phyloP scores from a whole-genome alignment of 2,113 vertebrate genomes.

The Xiphorhynchus elegans region DNA sequence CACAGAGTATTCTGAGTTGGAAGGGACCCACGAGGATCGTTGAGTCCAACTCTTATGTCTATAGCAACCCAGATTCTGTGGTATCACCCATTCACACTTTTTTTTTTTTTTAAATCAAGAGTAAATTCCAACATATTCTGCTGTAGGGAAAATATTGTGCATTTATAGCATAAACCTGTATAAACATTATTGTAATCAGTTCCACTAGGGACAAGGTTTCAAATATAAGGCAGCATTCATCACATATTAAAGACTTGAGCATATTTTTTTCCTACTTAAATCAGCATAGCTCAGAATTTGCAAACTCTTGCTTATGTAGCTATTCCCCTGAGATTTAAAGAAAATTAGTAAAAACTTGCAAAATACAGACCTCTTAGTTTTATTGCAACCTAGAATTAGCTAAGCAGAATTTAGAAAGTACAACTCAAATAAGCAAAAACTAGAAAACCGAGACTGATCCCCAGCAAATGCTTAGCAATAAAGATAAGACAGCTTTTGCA shows the following conservation, averaged over 20 bases:
- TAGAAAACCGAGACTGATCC: background rate
- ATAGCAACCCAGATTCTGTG: background rate
- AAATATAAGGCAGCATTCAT: conserved; percentile 49
- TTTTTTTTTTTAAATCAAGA: background rate
- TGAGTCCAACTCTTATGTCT: background rate
- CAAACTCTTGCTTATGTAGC: conserved; percentile 18
- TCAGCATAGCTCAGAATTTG: background rate
- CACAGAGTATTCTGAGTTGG: background rate
- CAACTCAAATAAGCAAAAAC: conserved; percentile 1
- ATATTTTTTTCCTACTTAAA: conserved; percentile 35
- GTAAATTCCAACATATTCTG: conserved; percentile 7
- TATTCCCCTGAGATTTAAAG: background rate
- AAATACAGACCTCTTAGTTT: conserved; percentile 7
- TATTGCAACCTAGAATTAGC: background rate
- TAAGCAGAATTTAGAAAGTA: background rate
- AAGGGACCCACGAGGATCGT: background rate
- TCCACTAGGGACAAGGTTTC: conserved; percentile 24
- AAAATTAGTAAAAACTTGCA: conserved; percentile 9
- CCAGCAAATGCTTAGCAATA: background rate
- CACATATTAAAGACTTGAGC: conserved; percentile 24
- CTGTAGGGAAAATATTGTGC: conserved; percentile 8
- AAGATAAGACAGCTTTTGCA: background rate
- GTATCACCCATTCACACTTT: background rate
- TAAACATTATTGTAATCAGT: conserved; percentile 62
- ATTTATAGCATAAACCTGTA: conserved; percentile 37